Evolutionary conservation across 2,797 vertebrate species (phyloP).

Genomic region (Oreonectes daqikongensis): DNA sequence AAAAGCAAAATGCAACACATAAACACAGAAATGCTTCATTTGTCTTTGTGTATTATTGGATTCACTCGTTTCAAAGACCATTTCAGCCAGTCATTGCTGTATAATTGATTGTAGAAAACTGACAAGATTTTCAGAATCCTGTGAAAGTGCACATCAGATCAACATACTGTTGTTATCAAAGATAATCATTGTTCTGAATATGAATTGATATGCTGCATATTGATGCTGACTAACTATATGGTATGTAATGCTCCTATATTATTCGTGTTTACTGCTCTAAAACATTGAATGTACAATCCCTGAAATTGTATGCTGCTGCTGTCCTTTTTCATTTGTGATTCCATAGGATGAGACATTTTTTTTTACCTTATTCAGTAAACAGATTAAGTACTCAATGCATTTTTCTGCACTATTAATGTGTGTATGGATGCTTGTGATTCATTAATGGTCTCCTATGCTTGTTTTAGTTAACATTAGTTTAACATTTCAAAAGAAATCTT

Average conservation of each 20-base stretch:
- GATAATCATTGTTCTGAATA: background rate
- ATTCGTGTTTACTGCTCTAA: conserved; percentile 15
- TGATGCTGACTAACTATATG: conserved; percentile 31
- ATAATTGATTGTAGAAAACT: conserved; percentile 10
- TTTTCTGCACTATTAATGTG: conserved; percentile 5
- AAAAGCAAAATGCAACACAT: background rate
- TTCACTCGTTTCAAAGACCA: background rate
- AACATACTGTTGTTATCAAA: background rate
- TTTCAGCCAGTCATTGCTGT: background rate
- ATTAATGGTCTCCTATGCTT: background rate
- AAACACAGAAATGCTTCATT: background rate
- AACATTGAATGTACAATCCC: conserved; percentile 71
- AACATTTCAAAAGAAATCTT: background rate
- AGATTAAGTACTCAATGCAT: background rate
- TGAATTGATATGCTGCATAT: conserved; percentile 31
- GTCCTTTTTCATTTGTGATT: background rate
- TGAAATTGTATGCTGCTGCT: conserved; percentile 29
- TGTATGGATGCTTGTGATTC: background rate
- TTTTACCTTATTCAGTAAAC: background rate
- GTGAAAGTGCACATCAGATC: background rate
- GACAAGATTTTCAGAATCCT: background rate
- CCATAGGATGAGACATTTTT: background rate
- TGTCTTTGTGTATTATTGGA: conserved; percentile 1
- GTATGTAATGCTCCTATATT: background rate
- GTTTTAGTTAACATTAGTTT: too few relatives aligned